Base-by-base conservation (phyloP, 1,140 invertebrate species). In the Vanessa tameamea region DNA sequence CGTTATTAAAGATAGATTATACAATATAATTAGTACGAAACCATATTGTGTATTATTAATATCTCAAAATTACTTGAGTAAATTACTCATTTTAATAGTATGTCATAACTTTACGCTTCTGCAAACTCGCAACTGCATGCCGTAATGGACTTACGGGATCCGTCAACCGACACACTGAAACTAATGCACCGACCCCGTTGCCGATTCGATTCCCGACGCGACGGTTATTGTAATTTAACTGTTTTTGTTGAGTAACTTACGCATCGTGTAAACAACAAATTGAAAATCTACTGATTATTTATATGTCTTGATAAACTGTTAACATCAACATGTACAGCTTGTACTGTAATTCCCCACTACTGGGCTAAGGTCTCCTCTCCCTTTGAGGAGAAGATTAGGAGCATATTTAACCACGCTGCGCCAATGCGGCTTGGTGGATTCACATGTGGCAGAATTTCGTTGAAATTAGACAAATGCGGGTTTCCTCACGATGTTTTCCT, bases 91-190 rank as follows among this genome's bases (percentile, higher is more conserved):
- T 43, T 43, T 43, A 43, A 43, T 50, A 50, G 13, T 20, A 2
- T 26, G 23, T 59, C 55, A 20, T 59, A 59, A 59, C 55, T 13
- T 26, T 59, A 12, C 2, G 11, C 14, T n/a, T 53, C 51, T 53
- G n/a, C 7, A n/a, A 53, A 16, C n/a, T 59, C 23, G 55, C 68
- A 73, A 73, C 72, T 50, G 72, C 47, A 0, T 31, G 68, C 65
- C 11, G 47, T 68, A 73, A 68, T 64, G 37, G 72, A 67, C 47
- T 73, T 73, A 73, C 72, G 72, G 72, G 72, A 73, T 65, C 47
- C 48, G 72, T 37, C 47, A 48, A 57, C n/a, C 57, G 65, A 59
- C 64, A 73, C 71, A 59, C 20, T 59, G 55, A 59, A 26, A 13
- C 55, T 59, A 59, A 59, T 59, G 72, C 59, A 57, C 61, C 43